Evolutionary conservation across 2,113 vertebrate species (phyloP).

Genomic region (Rhinolophus sinicus): DNA sequence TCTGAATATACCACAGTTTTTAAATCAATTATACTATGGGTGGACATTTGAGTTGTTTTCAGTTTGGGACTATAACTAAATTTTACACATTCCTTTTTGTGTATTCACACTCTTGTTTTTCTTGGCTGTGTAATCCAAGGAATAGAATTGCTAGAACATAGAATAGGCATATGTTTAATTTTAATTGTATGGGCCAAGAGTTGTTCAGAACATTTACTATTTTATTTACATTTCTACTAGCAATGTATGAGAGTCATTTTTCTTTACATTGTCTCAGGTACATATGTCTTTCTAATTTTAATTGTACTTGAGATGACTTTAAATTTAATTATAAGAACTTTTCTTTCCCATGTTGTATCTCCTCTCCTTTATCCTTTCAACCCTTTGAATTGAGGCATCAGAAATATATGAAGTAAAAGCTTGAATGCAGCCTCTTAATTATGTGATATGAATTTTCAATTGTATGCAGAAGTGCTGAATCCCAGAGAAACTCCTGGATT

Average conservation of each 20-base stretch:
- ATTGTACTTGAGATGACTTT: neutral
- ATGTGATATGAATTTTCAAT: neutral
- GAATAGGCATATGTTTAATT: neutral
- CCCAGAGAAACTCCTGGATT: neutral
- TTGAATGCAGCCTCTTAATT: too few species aligned
- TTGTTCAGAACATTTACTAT: neutral
- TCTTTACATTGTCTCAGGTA: neutral
- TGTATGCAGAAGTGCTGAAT: neutral
- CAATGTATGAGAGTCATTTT: neutral
- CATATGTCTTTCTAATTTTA: neutral
- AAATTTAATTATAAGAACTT: too few species aligned
- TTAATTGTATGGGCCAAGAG: neutral
- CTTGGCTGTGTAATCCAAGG: neutral
- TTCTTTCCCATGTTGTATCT: too few species aligned
- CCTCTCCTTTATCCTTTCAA: too few species aligned
- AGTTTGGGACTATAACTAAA: neutral
- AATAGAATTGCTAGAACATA: neutral
- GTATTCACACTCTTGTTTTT: neutral
- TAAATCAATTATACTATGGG: neutral
- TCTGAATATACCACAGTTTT: neutral
- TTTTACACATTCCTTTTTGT: neutral
- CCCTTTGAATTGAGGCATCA: too few species aligned
- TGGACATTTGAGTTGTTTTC: neutral
- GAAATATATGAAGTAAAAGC: too few species aligned
- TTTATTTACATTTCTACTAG: neutral